phyloP scores from a whole-genome alignment of 2,113 vertebrate genomes.

The Antigone vipio region DNA sequence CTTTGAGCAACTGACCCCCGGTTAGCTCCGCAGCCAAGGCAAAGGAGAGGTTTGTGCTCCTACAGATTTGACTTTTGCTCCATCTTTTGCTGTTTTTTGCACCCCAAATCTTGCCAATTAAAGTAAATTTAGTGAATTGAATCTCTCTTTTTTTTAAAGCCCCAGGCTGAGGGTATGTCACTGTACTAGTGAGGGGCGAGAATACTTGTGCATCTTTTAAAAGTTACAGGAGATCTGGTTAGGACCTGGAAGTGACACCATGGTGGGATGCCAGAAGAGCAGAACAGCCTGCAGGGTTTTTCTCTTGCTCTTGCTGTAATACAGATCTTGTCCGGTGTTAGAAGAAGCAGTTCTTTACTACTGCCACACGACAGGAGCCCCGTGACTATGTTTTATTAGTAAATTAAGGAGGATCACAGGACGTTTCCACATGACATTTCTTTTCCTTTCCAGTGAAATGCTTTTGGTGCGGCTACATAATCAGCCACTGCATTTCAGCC shows the following conservation, averaged over 20 bases:
- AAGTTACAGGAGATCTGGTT: neutral
- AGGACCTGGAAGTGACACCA: neutral
- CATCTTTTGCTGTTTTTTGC: neutral
- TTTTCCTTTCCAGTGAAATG: neutral
- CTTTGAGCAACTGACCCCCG: neutral
- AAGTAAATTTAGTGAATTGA: neutral
- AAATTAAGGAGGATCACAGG: neutral
- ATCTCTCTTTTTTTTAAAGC: neutral
- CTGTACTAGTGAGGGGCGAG: neutral
- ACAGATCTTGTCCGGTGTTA: neutral
- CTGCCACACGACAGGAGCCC: rapidly evolving
- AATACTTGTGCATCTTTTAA: neutral
- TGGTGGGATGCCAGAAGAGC: neutral
- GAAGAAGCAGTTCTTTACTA: neutral
- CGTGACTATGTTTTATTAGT: neutral
- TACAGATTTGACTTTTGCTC: neutral
- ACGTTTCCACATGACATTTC: neutral
- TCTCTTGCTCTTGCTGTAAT: neutral
- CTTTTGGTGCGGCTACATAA: neutral
- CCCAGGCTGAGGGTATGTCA: neutral
- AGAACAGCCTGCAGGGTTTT: neutral
- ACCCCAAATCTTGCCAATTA: neutral
- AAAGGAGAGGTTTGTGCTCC: neutral
- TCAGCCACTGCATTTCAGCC: neutral
- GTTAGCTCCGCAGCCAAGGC: neutral